These are phyloP conservation scores for Proisotoma minuta DNA, from an alignment of 2,888 invertebrate species.

Conservation along the genomic window DNA sequence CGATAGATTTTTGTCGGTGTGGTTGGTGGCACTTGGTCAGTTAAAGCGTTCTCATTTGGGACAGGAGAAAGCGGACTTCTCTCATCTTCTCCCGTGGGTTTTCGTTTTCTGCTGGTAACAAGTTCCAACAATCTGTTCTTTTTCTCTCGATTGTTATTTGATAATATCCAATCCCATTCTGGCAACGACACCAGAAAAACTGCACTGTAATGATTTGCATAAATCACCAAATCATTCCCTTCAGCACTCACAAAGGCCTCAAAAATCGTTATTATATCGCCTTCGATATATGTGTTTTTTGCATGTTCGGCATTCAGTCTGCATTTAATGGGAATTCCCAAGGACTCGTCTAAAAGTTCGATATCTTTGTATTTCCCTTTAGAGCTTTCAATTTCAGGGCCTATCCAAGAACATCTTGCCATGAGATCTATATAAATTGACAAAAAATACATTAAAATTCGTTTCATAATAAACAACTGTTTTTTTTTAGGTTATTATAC, in stretches of 20 bases:
- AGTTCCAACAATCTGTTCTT: not conserved
- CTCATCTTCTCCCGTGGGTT: too few species aligned
- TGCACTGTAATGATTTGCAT: not conserved
- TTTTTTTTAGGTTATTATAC: not conserved
- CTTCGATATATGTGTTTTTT: not conserved
- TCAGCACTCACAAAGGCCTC: not conserved
- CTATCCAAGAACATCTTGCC: not conserved
- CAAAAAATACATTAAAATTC: too few species aligned
- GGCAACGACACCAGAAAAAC: not conserved
- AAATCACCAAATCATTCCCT: not conserved
- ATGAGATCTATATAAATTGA: too few species aligned
- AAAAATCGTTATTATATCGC: not conserved
- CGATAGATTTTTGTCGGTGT: too few species aligned
- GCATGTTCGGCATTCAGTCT: not conserved
- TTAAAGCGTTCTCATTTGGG: too few species aligned
- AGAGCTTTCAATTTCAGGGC: not conserved
- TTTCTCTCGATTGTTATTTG: not conserved
- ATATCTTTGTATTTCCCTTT: not conserved
- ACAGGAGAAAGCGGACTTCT: too few species aligned
- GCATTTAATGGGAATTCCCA: not conserved
- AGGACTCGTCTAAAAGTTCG: not conserved
- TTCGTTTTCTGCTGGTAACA: not conserved
- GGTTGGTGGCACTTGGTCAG: too few species aligned
- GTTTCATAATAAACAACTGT: too few species aligned
- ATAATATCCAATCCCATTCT: not conserved